These are phyloP conservation scores for Oncorhynchus keta DNA, from an alignment of 2,113 vertebrate genomes.

Conservation along the genomic window DNA sequence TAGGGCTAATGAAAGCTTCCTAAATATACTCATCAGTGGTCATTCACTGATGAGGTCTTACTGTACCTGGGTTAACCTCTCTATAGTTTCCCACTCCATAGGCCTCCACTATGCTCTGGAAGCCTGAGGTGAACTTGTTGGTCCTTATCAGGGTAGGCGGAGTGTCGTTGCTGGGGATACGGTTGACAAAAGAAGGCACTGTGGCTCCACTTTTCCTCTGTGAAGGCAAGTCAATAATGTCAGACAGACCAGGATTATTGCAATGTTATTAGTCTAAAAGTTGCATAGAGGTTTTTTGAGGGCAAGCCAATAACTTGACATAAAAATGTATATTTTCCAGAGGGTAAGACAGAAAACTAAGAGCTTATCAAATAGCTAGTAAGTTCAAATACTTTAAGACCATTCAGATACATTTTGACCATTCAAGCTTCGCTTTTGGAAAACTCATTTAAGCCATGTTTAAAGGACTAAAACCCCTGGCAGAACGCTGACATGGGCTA, in stretches of 20 bases:
- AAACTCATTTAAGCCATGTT: too few relatives aligned
- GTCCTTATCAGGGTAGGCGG: slow-evolving; percentile 92
- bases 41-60: slow-evolving; percentile 43
- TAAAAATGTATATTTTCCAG: not conserved
- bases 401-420: not conserved
- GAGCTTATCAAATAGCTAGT: not conserved
- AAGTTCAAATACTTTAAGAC: not conserved
- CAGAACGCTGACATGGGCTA: not conserved
- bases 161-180: slow-evolving; percentile 87
- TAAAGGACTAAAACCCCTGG: not conserved
- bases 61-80: slow-evolving; percentile 96
- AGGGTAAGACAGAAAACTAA: not conserved
- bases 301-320: not conserved
- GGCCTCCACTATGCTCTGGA: slow-evolving; percentile 97
- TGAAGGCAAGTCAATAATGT: slow-evolving; percentile 20
- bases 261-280: too few relatives aligned
- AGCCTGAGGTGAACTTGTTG: slow-evolving; percentile 96
- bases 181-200: slow-evolving; percentile 92
- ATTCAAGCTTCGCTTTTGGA: not conserved
- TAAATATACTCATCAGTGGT: too few relatives aligned
- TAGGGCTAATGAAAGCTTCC: not conserved
- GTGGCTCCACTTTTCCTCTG: slow-evolving; percentile 89
- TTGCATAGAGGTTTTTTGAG: not conserved
- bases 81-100: slow-evolving; percentile 91
- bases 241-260: not conserved